Evolutionary conservation across 2,888 invertebrate genomes (phyloP).

Genomic region (Campoletis raptor): DNA sequence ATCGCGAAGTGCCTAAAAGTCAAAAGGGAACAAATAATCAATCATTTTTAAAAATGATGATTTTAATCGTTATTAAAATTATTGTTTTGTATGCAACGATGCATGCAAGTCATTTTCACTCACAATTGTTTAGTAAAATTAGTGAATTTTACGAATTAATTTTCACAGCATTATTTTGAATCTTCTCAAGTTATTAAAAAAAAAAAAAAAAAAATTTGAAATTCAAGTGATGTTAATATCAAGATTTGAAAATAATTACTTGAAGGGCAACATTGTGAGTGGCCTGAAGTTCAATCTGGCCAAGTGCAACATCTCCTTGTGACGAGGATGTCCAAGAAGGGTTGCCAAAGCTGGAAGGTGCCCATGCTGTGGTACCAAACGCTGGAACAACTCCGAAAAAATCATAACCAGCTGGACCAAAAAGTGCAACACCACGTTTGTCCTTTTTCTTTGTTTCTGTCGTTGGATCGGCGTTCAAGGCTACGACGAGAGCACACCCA

Average conservation of each 20-base stretch:
- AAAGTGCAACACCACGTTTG: slow-evolving; percentile 80
- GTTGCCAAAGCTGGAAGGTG: slow-evolving; percentile 70
- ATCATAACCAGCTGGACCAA: slow-evolving; percentile 78
- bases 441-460: slow-evolving; percentile 74
- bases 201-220: too few species aligned
- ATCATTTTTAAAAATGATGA: background rate
- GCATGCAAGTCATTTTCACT: too few species aligned
- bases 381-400: slow-evolving; percentile 76
- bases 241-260: slow-evolving; percentile 70
- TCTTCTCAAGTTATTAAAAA: too few species aligned
- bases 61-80: background rate
- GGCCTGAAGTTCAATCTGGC: slow-evolving; percentile 81
- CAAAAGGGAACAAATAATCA: background rate
- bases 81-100: background rate
- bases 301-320: slow-evolving; percentile 79
- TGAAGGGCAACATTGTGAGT: slow-evolving; percentile 82
- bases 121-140: too few species aligned
- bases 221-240: too few species aligned
- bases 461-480: slow-evolving; percentile 61
- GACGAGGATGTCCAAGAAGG: slow-evolving; percentile 75
- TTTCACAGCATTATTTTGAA: too few species aligned
- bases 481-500: slow-evolving; percentile 68
- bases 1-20: slow-evolving; percentile 77
- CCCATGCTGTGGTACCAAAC: slow-evolving; percentile 74
- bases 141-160: too few species aligned